phyloP scores from a whole-genome alignment of 1,140 invertebrate species.

The Lamellibrachia luymesi region DNA sequence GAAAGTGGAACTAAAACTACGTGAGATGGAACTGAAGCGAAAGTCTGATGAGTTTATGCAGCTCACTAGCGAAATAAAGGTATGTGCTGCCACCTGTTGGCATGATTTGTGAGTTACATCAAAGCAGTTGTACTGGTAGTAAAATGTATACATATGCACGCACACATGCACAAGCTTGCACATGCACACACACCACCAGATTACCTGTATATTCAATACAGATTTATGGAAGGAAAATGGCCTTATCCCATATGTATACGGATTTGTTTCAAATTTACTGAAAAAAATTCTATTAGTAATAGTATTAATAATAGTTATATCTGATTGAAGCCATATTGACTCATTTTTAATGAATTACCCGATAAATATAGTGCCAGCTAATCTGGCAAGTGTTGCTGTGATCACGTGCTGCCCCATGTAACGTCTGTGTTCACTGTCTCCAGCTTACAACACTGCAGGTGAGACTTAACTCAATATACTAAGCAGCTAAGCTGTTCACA shows the following conservation, averaged over 20 bases:
- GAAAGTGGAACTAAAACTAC: constrained; percentile 66
- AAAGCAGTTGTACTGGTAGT: not conserved
- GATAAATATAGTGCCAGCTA: not conserved
- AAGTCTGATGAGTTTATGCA: constrained; percentile 77
- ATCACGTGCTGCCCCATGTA: not conserved
- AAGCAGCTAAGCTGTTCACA: not conserved
- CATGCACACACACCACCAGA: not conserved
- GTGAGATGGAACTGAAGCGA: constrained; percentile 76
- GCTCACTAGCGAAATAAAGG: constrained; percentile 73
- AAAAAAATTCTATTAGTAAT: not conserved
- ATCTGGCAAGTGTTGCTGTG: not conserved
- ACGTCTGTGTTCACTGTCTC: not conserved
- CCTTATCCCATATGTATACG: no score
- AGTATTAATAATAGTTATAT: not conserved
- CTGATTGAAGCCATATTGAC: no score
- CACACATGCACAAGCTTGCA: not conserved
- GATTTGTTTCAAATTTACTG: no score
- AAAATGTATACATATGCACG: not conserved
- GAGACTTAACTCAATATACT: not conserved
- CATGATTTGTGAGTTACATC: not conserved
- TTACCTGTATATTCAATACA: no score
- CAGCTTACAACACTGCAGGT: not conserved
- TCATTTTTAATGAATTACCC: not conserved
- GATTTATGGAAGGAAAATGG: no score
- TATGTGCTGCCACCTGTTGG: constrained; percentile 14